Percentiles rank a stretch among this genome's conserved stretches.
Conservation (phyloP, 2,113 vertebrate genomes). For the Chaenocephalus aceratus region DNA sequence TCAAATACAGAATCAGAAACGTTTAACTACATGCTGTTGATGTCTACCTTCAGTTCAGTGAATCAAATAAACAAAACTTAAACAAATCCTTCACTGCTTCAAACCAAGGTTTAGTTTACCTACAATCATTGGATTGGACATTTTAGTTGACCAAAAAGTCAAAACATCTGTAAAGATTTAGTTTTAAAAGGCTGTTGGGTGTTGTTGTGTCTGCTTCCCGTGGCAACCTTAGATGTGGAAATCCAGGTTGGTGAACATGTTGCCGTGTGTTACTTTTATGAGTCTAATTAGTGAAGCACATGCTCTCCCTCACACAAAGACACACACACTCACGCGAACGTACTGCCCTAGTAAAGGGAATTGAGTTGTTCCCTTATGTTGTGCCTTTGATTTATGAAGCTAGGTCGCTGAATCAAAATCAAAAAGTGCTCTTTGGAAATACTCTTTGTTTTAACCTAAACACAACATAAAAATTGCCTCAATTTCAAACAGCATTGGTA, state of each 20-base stretch:
- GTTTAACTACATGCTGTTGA: background rate
- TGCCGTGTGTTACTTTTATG: constrained; percentile 73
- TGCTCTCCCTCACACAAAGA: background rate
- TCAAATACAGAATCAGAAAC: background rate
- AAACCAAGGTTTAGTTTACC: background rate
- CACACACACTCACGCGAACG: background rate
- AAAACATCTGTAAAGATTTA: constrained; percentile 64
- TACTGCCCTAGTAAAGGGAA: background rate
- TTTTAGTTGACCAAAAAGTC: constrained; percentile 7
- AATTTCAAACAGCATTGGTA: no score
- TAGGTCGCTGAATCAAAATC: background rate
- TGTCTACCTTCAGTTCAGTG: background rate
- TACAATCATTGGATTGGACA: background rate
- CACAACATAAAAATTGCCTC: no score
- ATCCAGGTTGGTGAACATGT: constrained; percentile 66
- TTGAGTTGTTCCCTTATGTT: background rate
- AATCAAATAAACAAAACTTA: background rate
- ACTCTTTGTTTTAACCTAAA: background rate
- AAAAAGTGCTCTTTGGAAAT: background rate
- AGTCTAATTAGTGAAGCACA: constrained; percentile 65
- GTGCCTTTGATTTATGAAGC: background rate
- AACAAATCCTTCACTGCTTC: background rate
- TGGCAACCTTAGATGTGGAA: constrained; percentile 70
- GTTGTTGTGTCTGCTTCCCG: constrained; percentile 80
- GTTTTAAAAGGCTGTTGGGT: constrained; percentile 66